phyloP scores from a whole-genome alignment of 2,888 invertebrate species.

The Amiota minor region DNA sequence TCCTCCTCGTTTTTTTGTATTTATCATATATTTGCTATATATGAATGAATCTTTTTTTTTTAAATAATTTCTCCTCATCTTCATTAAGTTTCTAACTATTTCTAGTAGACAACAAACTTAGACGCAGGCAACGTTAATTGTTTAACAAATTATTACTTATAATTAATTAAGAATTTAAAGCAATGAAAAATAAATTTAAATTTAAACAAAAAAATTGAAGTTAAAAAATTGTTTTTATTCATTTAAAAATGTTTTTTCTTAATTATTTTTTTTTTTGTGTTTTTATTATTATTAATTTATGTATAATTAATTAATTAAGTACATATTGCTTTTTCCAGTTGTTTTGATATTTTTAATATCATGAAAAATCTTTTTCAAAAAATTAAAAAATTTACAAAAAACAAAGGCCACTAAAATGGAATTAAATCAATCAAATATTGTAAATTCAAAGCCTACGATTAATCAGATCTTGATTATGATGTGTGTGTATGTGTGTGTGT shows the following conservation, averaged over 20 bases:
- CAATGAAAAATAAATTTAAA: slow-evolving; percentile 42
- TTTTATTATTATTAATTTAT: slow-evolving; percentile 38
- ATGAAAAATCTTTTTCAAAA: background rate
- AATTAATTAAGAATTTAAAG: slow-evolving; percentile 37
- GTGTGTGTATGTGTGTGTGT: too few relatives aligned
- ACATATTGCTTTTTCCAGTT: slow-evolving; percentile 47
- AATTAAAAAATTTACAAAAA: background rate
- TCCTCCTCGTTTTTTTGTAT: too few relatives aligned
- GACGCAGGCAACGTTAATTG: too few relatives aligned
- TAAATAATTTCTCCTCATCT: too few relatives aligned
- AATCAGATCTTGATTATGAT: too few relatives aligned
- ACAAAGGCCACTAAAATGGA: background rate
- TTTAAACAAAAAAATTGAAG: slow-evolving; percentile 36
- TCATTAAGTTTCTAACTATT: too few relatives aligned
- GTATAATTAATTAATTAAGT: slow-evolving; percentile 46
- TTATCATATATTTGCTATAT: too few relatives aligned
- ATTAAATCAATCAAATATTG: background rate
- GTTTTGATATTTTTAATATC: background rate
- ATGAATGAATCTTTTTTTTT: too few relatives aligned
- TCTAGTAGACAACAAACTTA: too few relatives aligned
- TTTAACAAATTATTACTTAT: too few relatives aligned
- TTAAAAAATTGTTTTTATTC: slow-evolving; percentile 44
- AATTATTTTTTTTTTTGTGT: slow-evolving; percentile 50
- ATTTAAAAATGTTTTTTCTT: slow-evolving; percentile 43
- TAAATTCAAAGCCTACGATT: slow-evolving; percentile 8